Conservation (phyloP, 2,113 vertebrate species). For the Cathartes aura region DNA sequence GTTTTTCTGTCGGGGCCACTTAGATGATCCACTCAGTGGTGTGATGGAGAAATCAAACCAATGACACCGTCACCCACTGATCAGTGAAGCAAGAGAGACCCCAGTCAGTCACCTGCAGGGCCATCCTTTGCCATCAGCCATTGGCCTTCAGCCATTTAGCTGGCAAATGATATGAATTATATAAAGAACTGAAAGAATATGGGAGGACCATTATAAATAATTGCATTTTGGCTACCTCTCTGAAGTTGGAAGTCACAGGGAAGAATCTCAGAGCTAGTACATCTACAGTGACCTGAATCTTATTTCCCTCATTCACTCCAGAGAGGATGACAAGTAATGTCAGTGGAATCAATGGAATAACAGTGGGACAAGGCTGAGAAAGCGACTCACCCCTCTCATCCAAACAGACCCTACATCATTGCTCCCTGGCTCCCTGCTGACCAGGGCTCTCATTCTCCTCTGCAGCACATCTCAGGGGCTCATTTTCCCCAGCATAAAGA, state of each 20-base stretch:
- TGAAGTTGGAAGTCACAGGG: not conserved
- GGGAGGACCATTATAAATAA: not conserved
- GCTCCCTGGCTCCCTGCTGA: not conserved
- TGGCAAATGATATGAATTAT: not conserved
- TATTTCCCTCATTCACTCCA: not conserved
- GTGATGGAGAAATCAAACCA: not conserved
- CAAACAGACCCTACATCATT: not conserved
- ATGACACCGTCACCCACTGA: not conserved
- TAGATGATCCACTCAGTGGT: not conserved
- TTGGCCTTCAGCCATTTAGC: not conserved
- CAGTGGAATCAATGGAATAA: not conserved
- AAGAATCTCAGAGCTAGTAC: not conserved
- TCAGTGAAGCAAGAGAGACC: not conserved
- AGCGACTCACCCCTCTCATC: not conserved
- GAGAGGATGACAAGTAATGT: not conserved
- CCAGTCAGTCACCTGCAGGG: not conserved
- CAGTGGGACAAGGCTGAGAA: not conserved
- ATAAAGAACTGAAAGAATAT: not conserved
- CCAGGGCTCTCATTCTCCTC: not conserved
- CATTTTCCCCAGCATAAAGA: not conserved
- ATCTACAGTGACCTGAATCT: not conserved
- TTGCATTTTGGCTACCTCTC: not conserved
- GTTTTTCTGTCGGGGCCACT: not conserved
- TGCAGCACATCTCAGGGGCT: not conserved
- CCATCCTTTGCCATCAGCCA: not conserved